Evolutionary conservation across 2,113 vertebrate genomes (phyloP).

Genomic region (Empidonax traillii): DNA sequence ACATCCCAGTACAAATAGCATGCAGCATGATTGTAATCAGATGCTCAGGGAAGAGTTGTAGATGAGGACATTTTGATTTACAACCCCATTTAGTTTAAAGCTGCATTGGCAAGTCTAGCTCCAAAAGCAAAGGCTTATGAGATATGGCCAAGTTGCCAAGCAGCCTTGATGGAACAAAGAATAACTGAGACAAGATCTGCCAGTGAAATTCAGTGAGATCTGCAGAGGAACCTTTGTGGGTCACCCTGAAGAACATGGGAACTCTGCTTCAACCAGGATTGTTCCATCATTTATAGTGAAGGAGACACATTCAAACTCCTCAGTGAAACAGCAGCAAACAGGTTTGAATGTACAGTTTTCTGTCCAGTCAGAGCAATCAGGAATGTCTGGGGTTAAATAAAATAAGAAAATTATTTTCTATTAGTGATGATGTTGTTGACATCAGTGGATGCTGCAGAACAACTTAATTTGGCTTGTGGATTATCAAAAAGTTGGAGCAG

Average conservation of each 20-base stretch:
- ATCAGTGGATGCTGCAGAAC: neutral
- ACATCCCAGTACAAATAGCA: conserved; percentile 78
- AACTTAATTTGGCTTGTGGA: neutral
- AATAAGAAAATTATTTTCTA: neutral
- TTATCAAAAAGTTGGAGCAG: neutral
- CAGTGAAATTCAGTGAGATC: neutral
- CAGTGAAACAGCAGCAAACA: neutral
- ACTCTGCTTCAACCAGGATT: neutral
- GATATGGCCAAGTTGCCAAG: neutral
- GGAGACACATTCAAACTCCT: neutral
- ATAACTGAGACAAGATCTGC: neutral
- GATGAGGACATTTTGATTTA: conserved; percentile 77
- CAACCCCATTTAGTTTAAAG: conserved; percentile 71
- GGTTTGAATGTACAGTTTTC: neutral
- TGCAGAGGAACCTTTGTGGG: neutral
- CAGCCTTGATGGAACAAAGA: neutral
- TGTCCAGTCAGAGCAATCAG: neutral
- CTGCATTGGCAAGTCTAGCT: conserved; percentile 50
- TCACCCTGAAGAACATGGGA: neutral
- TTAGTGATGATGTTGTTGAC: neutral
- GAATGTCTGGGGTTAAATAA: neutral
- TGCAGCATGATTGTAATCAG: conserved; percentile 77
- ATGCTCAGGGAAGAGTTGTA: conserved; percentile 65
- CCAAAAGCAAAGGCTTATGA: conserved; percentile 34
- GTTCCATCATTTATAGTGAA: neutral